Evolutionary conservation across 2,113 vertebrate species (phyloP), one percentile per base, ranked within the genome.

Genomic region (Orycteropus afer): DNA sequence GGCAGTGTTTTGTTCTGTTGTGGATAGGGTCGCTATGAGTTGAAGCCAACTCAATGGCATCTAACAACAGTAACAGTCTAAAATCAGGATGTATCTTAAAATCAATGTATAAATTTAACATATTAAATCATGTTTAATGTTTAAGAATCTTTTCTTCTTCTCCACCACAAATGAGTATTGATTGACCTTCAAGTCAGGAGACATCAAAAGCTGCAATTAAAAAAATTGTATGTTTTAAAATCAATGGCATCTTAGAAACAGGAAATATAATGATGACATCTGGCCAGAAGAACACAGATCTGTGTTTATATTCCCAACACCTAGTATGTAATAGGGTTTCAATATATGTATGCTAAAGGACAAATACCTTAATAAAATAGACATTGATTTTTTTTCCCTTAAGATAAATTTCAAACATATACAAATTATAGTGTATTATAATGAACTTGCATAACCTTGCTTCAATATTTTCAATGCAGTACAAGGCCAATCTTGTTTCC

Each of bases 151-250:
- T 40, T 90, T 90, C 40, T 83, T 7, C 9, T 59, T 23, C 61
- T 29, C 79, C 17, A 71, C 18, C 61, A 29, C 6, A 79, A 49
- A 22, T 51, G 53, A 89, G 42, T 71, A 93, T n/a, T 86, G 63
- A 89, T 27, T 86, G 57, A 84, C 25, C 86, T 91, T 86, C 40
- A 86, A 96, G 57, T 84, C 29, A 86, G 55, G 45, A 80, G 27
- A 86, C 61, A 73, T 77, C 65, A 85, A 87, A 90, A 49, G 51
- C 40, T 47, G 18, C 69, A 92, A 40, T 91, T 89, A 89, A 96
- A 95, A 89, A 77, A 87, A 67, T 3, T 20, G 8, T 77, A 9
- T 63, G 49, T 86, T 49, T 89, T 65, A 90, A 94, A 88, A 96
- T 45, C 77, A 91, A 27, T 45, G 80, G 2, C 27, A 80, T 89